Percentiles rank a stretch among this genome's conserved stretches.
These are phyloP conservation scores for Salmo trutta DNA, from an alignment of 2,797 vertebrate species.

Conservation along the genomic window DNA sequence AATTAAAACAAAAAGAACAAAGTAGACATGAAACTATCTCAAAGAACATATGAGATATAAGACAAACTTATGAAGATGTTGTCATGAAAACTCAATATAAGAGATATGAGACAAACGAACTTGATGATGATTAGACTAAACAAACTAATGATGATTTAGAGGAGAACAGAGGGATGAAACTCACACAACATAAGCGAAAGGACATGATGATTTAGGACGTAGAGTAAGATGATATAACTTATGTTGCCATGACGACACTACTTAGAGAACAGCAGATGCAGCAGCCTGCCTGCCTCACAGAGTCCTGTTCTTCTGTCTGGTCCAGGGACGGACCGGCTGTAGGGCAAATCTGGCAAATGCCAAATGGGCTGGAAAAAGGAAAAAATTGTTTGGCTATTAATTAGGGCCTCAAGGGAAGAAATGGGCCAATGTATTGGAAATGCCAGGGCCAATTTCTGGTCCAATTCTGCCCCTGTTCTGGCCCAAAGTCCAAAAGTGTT, in stretches of 20 bases:
- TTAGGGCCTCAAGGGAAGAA: neutral
- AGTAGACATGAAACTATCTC: neutral
- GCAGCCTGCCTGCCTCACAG: no score
- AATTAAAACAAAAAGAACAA: neutral
- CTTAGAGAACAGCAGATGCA: neutral
- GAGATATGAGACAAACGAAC: neutral
- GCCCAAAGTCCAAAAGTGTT: slow-evolving; percentile 32
- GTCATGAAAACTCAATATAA: no score
- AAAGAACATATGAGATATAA: neutral
- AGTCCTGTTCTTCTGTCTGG: neutral
- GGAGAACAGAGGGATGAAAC: no score
- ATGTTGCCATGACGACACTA: neutral
- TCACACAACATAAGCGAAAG: no score
- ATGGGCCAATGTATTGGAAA: neutral
- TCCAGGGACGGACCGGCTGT: no score
- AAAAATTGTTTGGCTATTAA: neutral
- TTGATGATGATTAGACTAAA: no score
- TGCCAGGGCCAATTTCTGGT: slow-evolving; percentile 26
- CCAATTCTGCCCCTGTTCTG: slow-evolving; percentile 24
- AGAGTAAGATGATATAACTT: no score
- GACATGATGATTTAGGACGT: no score
- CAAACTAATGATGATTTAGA: no score
- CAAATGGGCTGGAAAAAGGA: neutral
- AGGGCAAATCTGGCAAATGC: neutral
- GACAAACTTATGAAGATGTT: no score